Conservation (phyloP, 2,888 invertebrate species). For the Lasioglossum morio region DNA sequence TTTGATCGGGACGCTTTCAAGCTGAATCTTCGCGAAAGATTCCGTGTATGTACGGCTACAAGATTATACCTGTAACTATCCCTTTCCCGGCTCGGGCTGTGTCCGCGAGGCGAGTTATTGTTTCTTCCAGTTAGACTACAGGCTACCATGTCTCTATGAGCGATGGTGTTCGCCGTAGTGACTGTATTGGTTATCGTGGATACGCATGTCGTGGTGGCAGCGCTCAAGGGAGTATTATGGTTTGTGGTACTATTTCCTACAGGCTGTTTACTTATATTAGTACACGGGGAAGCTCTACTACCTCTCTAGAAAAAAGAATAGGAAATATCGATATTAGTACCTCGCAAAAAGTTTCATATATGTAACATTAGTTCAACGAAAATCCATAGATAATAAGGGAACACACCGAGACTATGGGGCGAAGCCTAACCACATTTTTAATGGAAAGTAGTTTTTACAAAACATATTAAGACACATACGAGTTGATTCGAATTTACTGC, state of each 20-base stretch:
- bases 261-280: slow-evolving; percentile 81
- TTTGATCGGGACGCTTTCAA: background rate
- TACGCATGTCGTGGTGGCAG: slow-evolving; percentile 82
- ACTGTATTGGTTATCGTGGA: slow-evolving; percentile 84
- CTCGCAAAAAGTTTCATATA: background rate
- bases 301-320: slow-evolving; percentile 76
- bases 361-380: background rate
- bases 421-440: background rate
- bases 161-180: slow-evolving; percentile 84
- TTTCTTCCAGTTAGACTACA: slow-evolving; percentile 85
- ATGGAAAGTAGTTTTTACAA: background rate
- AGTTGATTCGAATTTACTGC: background rate
- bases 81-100: slow-evolving; percentile 92
- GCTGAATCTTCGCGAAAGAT: background rate
- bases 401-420: background rate
- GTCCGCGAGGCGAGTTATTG: slow-evolving; percentile 91
- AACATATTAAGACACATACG: background rate
- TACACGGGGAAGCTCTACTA: slow-evolving; percentile 83
- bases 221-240: slow-evolving; percentile 80
- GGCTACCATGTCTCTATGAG: slow-evolving; percentile 85
- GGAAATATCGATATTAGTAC: background rate
- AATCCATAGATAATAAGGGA: background rate
- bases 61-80: slow-evolving; percentile 92
- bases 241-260: slow-evolving; percentile 76
- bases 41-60: slow-evolving; percentile 15